Evolutionary conservation across 2,797 vertebrate genomes (phyloP).

Genomic region (Cryptoprocta ferox): DNA sequence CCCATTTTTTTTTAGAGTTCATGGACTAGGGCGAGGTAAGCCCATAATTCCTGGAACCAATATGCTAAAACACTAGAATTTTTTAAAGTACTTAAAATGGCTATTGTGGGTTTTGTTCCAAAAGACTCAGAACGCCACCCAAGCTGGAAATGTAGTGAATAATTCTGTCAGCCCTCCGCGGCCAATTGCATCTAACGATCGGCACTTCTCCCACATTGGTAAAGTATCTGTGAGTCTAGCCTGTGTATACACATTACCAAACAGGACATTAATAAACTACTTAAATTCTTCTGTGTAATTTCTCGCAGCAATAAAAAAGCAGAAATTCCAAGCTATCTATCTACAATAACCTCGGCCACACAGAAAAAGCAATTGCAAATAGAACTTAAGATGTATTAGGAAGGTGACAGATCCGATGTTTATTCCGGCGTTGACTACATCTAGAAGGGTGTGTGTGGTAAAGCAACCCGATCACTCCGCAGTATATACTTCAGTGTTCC

Average conservation of each 20-base stretch:
- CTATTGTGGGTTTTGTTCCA: not conserved
- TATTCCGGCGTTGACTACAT: not conserved
- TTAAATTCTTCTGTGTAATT: not conserved
- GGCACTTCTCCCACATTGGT: not conserved
- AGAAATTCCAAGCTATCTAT: not conserved
- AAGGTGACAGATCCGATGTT: not conserved
- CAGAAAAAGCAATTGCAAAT: not conserved
- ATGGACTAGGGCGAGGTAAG: not conserved
- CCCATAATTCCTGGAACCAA: not conserved
- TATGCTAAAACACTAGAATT: not conserved
- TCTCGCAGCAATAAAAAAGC: not conserved
- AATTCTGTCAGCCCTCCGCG: not conserved
- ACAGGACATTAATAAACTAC: not conserved
- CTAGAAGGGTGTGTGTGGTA: not conserved
- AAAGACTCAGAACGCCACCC: not conserved
- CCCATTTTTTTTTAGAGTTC: not conserved
- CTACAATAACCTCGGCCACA: not conserved
- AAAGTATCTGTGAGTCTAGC: not conserved
- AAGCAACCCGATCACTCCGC: not conserved
- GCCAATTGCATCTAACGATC: not conserved
- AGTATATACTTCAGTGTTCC: not conserved
- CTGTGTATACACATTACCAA: not conserved
- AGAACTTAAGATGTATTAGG: not conserved
- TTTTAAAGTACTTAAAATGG: not conserved
- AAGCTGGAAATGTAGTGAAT: not conserved